A percentile compares a stretch with the other conserved stretches of the same genome.
Evolutionary conservation across 2,888 invertebrate genomes (phyloP).

Genomic region (Dione vanillae): DNA sequence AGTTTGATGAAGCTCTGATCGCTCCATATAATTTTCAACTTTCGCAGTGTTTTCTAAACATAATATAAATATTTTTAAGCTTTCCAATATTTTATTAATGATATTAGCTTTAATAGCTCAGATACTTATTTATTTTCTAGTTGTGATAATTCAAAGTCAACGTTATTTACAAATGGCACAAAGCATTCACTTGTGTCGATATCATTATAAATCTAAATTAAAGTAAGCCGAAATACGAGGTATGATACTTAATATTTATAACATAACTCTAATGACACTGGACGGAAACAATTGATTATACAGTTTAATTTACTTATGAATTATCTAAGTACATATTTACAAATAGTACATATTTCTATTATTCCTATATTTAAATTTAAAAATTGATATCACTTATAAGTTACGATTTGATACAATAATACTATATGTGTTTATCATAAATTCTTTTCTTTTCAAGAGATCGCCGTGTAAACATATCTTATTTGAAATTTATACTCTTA

Average conservation of each 20-base stretch:
- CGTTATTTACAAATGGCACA: constrained; percentile 69
- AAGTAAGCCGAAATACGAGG: constrained; percentile 39
- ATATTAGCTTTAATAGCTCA: neutral
- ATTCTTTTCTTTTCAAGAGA: constrained; percentile 31
- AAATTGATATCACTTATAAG: constrained; percentile 34
- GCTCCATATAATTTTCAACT: neutral
- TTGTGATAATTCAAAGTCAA: constrained; percentile 31
- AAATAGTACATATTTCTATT: constrained; percentile 44
- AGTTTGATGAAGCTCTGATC: neutral
- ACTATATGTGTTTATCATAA: constrained; percentile 34
- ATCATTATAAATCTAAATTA: constrained; percentile 44
- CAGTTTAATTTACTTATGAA: constrained; percentile 50
- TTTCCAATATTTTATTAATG: neutral
- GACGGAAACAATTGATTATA: constrained; percentile 55
- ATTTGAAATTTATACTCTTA: constrained; percentile 44
- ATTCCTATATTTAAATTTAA: constrained; percentile 26
- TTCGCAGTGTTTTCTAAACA: constrained; percentile 5
- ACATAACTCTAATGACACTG: constrained; percentile 75
- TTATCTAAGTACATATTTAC: constrained; percentile 76
- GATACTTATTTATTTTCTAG: constrained; percentile 12
- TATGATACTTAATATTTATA: constrained; percentile 41
- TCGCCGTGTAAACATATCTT: constrained; percentile 20
- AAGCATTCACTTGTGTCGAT: constrained; percentile 77
- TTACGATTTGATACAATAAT: constrained; percentile 42
- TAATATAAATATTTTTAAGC: constrained; percentile 21